Percentiles rank a stretch among this genome's conserved stretches.
phyloP scores from a whole-genome alignment of 1,140 invertebrate species.

The Neoseiulus cucumeris region DNA sequence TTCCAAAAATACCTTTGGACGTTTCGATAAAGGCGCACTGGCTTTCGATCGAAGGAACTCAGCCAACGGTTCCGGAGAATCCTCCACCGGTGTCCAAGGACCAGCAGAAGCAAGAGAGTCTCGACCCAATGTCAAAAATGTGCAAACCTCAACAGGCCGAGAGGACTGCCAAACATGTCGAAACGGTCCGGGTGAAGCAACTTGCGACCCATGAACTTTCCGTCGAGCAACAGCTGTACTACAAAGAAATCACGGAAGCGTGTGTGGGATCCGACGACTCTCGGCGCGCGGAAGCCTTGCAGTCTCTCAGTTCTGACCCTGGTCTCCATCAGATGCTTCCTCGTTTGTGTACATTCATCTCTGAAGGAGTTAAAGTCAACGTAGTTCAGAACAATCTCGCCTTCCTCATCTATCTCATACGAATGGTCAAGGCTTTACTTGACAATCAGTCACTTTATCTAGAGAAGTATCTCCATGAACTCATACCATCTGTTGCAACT shows the following conservation, averaged over 20 bases:
- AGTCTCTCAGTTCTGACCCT: constrained; percentile 82
- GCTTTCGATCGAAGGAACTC: constrained; percentile 86
- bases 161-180: constrained; percentile 20
- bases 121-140: constrained; percentile 70
- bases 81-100: constrained; percentile 75
- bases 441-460: constrained; percentile 88
- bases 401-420: constrained; percentile 91
- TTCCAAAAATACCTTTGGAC: constrained; percentile 67
- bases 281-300: constrained; percentile 75
- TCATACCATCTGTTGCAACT: constrained; percentile 86
- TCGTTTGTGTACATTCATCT: constrained; percentile 90
- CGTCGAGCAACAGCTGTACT: constrained; percentile 96
- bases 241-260: constrained; percentile 98
- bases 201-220: constrained; percentile 85
- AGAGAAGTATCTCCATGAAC: constrained; percentile 97
- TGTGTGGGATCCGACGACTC: constrained; percentile 94
- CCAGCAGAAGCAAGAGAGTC: constrained; percentile 63
- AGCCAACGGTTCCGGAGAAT: constrained; percentile 85
- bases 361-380: constrained; percentile 89
- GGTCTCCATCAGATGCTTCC: constrained; percentile 97
- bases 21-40: constrained; percentile 74
- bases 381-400: constrained; percentile 96
- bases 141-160: constrained; percentile 11
- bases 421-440: constrained; percentile 87
- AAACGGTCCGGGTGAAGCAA: constrained; percentile 50